Base-by-base conservation (phyloP, 2,113 vertebrate genomes). In the Ictalurus furcatus region DNA sequence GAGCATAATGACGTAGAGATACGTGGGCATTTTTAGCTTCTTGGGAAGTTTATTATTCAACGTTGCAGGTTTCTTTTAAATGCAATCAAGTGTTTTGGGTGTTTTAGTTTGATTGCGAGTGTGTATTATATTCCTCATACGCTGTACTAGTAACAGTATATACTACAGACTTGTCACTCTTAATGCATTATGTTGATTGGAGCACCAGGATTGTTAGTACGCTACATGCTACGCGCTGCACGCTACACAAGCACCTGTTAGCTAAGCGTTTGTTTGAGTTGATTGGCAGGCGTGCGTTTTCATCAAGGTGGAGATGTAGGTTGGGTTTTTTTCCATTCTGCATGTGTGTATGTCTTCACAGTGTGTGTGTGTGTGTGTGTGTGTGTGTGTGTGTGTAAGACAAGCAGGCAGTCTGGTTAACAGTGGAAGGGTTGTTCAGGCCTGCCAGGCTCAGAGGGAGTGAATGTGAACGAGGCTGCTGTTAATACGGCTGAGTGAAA, bases 401-500 rank as follows among this genome's bases (percentile, higher is more conserved):
- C 84, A 48, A 30, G 44, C 65, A 87, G 89, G 58, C 58, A 85
- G 87, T 52, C 89, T 85, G 67, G 85, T 88, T 90, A 89, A 86
- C 89, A 91, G 83, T 34, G 34, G 67, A 85, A 87, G 48, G 83
- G 73, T 78, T 89, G 91, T 78, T 89, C 76, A 79, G 84, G 89
- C 85, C 86, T 89, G 89, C 80, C 82, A 44, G 73, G 74, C 56
- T 40, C 73, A 30, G 54, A n/a, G 34, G 63, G 81, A 76, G 63
- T 65, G 79, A 65, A 73, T 82, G 65, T 89, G 89, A 87, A 85
- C 88, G 48, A 82, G 54, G 76, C 40, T 74, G 84, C 58, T 90
- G 91, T 91, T 93, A 92, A 93, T 90, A 91, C 91, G 91, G 86
- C 89, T 92, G 91, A 92, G 91, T 92, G 84, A 84, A 91, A 90